phyloP scores from a whole-genome alignment of 1,140 invertebrate genomes.

The Drosophila elegans region DNA sequence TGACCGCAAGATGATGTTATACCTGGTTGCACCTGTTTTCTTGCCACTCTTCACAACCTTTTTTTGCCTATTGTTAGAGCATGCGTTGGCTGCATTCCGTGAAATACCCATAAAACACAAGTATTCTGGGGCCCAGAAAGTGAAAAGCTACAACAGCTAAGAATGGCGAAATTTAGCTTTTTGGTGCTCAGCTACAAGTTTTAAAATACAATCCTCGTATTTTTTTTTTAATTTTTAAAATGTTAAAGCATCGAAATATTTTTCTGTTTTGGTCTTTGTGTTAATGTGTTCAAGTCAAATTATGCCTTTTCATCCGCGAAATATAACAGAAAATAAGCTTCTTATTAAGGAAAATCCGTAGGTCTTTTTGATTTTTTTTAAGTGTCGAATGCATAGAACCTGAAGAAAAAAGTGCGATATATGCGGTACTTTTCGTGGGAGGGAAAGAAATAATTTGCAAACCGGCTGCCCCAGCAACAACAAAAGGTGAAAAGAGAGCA shows the following conservation, averaged over 20 bases:
- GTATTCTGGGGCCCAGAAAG: conserved; percentile 1
- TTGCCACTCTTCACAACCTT: too few species aligned
- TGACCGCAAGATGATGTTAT: neutral
- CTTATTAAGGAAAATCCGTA: too few species aligned
- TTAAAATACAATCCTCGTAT: too few species aligned
- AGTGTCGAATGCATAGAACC: conserved; percentile 44
- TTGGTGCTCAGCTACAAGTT: too few species aligned
- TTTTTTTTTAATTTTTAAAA: too few species aligned
- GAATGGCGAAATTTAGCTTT: too few species aligned
- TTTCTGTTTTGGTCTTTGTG: too few species aligned
- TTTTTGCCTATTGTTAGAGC: neutral
- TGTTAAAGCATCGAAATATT: too few species aligned
- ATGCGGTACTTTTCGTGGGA: conserved; percentile 15
- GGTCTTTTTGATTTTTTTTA: neutral
- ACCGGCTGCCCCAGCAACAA: conserved; percentile 28
- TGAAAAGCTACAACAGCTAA: neutral
- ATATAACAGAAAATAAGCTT: too few species aligned
- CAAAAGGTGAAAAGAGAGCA: conserved; percentile 29
- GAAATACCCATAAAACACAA: conserved; percentile 15
- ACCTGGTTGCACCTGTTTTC: neutral
- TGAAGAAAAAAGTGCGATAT: conserved; percentile 22
- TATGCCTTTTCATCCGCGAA: too few species aligned
- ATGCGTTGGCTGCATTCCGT: conserved; percentile 6
- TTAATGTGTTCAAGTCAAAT: too few species aligned
- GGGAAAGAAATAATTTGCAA: conserved; percentile 13